These are phyloP conservation scores for Chironomus riparius DNA, from an alignment of 2,888 invertebrate species.

Conservation along the genomic window DNA sequence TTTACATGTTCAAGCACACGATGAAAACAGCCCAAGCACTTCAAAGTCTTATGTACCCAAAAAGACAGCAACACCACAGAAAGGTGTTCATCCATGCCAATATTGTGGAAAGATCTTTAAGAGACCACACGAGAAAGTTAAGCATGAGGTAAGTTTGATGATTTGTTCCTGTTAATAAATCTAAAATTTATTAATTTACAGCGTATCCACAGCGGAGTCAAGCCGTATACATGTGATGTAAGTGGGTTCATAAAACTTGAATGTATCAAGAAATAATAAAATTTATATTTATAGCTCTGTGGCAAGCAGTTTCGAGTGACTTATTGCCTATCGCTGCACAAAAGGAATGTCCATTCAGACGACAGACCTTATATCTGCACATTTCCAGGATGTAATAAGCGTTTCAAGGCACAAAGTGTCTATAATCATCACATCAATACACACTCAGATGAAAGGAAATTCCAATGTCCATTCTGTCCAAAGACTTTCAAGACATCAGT, in stretches of 20 bases:
- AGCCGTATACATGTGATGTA: conserved; percentile 57
- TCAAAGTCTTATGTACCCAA: neutral
- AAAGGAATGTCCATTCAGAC: conserved; percentile 65
- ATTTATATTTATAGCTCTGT: conserved; percentile 52
- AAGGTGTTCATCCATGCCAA: conserved; percentile 48
- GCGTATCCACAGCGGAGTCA: conserved; percentile 54
- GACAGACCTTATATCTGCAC: conserved; percentile 63
- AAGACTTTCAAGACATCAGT: conserved; percentile 74
- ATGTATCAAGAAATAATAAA: neutral
- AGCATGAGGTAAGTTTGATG: conserved; percentile 50
- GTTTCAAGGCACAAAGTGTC: conserved; percentile 71
- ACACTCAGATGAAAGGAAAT: conserved; percentile 65
- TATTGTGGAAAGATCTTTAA: conserved; percentile 63
- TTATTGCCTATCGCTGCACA: conserved; percentile 68
- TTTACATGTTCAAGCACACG: conserved; percentile 66
- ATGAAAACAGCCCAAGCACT: conserved; percentile 3
- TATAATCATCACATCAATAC: conserved; percentile 68
- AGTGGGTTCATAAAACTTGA: neutral
- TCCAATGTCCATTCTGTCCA: conserved; percentile 65
- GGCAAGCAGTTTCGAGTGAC: conserved; percentile 72
- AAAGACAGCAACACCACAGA: neutral
- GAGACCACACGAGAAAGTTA: conserved; percentile 71
- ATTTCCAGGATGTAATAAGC: conserved; percentile 53
- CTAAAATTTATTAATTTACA: no score
- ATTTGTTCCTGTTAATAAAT: no score